Evolutionary conservation across 92 coral and sea anemone species (phyloP).

Genomic region (Virgularia gustaviana): DNA sequence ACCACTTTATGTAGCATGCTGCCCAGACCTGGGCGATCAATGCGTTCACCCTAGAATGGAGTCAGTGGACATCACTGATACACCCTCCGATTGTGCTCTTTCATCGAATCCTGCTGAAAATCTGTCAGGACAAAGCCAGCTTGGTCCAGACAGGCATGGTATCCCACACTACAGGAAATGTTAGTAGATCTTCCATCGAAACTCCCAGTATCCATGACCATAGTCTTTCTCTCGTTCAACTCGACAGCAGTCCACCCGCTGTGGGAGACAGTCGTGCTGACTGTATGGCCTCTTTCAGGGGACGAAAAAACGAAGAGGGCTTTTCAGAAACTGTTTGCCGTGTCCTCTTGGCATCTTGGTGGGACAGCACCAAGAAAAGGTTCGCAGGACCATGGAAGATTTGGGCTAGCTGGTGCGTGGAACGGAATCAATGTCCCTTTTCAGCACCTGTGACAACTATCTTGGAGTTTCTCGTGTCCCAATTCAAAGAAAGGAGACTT

Average conservation of each 20-base stretch:
- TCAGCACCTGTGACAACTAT: conserved; percentile 51
- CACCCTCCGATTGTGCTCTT: conserved; percentile 45
- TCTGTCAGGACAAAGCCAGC: conserved; percentile 39
- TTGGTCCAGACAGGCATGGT: conserved; percentile 47
- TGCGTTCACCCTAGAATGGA: conserved; percentile 50
- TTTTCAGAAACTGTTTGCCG: conserved; percentile 22
- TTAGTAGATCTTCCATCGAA: conserved; percentile 7
- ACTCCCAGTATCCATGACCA: conserved; percentile 23
- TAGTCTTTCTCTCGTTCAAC: conserved; percentile 46
- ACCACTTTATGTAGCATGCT: conserved; percentile 44
- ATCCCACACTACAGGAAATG: conserved; percentile 21
- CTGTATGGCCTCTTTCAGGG: conserved; percentile 56
- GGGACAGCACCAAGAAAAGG: conserved; percentile 27
- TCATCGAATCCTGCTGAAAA: conserved; percentile 37
- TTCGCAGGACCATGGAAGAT: conserved; percentile 37
- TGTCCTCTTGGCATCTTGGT: conserved; percentile 32
- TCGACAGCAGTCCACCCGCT: conserved; percentile 33
- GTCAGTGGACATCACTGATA: conserved; percentile 33
- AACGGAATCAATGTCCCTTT: conserved; percentile 44
- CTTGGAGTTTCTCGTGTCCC: conserved; percentile 33
- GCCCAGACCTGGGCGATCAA: conserved; percentile 56
- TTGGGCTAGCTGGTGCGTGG: conserved; percentile 40
- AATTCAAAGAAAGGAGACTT: neutral
- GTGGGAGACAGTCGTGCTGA: conserved; percentile 39
- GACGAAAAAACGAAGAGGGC: conserved; percentile 23